Conservation (phyloP, 2,113 vertebrate genomes). For the Dendrocopos noguchii region DNA sequence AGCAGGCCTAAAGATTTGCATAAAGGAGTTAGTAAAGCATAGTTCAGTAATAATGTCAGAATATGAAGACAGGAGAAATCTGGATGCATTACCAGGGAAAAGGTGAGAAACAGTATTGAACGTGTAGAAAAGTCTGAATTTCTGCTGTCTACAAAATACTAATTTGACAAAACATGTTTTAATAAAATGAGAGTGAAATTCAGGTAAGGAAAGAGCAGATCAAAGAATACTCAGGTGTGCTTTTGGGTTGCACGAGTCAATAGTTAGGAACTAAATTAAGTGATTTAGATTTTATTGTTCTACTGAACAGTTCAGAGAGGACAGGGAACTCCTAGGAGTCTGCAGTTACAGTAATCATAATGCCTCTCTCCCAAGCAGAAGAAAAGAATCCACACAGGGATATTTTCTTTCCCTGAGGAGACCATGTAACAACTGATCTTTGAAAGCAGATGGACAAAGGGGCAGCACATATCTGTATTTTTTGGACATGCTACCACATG, state of each 20-base stretch:
- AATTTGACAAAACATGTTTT: background rate
- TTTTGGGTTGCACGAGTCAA: background rate
- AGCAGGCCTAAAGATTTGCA: background rate
- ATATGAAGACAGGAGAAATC: background rate
- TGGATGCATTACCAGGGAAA: background rate
- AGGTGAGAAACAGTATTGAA: background rate
- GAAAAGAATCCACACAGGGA: background rate
- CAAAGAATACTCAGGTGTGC: background rate
- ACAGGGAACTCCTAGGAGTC: accelerated
- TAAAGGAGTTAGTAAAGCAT: background rate
- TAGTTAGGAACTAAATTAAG: background rate
- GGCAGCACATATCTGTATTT: background rate
- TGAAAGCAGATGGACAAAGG: background rate
- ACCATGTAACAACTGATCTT: background rate
- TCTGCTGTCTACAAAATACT: background rate
- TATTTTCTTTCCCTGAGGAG: background rate
- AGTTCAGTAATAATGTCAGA: background rate
- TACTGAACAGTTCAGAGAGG: background rate
- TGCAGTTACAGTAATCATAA: background rate
- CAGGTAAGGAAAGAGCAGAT: background rate
- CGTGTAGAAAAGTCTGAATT: background rate
- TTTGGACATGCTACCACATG: background rate
- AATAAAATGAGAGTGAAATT: background rate
- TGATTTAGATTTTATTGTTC: background rate
- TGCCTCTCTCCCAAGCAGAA: background rate